Percentiles rank a stretch among this genome's conserved stretches.
Conservation (phyloP, 53 echinoderm and acorn worm genomes). For the Actinopyga echinites region DNA sequence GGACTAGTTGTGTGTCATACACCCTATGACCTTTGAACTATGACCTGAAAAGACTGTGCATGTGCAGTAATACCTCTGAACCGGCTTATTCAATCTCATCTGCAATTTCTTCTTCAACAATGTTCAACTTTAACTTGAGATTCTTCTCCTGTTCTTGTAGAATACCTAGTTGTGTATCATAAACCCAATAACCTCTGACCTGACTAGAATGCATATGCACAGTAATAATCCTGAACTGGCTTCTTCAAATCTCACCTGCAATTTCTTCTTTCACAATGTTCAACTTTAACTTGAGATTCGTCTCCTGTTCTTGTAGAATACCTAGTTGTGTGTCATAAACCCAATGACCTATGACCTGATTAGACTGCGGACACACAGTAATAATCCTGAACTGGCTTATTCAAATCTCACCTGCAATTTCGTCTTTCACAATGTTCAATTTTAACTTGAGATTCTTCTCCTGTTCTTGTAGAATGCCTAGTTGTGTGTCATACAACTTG, state of each 20-base stretch:
- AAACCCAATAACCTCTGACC: no score
- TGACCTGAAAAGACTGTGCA: no score
- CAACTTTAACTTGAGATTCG: slow-evolving; percentile 63
- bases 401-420: slow-evolving; percentile 5
- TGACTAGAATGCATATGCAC: no score
- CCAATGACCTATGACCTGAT: no score
- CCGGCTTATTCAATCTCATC: no score
- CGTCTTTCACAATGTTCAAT: slow-evolving; percentile 1
- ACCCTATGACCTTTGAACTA: no score
- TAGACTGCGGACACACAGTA: no score
- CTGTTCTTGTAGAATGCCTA: slow-evolving; percentile 82
- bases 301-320: slow-evolving; percentile 82
- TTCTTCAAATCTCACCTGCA: no score
- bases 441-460: slow-evolving; percentile 73
- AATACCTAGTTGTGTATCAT: slow-evolving; percentile 80
- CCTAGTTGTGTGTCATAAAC: slow-evolving; percentile 49
- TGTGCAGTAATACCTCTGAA: no score
- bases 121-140: slow-evolving; percentile 62
- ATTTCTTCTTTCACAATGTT: slow-evolving; percentile 4
- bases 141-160: slow-evolving; percentile 79
- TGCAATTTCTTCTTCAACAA: no score
- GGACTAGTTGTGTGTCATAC: slow-evolving; percentile 78
- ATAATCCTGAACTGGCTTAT: no score
- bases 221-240: no score
- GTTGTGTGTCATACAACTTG: slow-evolving; percentile 75